Conservation (phyloP, 2,113 vertebrate species). For the Mormoops blainvillei region DNA sequence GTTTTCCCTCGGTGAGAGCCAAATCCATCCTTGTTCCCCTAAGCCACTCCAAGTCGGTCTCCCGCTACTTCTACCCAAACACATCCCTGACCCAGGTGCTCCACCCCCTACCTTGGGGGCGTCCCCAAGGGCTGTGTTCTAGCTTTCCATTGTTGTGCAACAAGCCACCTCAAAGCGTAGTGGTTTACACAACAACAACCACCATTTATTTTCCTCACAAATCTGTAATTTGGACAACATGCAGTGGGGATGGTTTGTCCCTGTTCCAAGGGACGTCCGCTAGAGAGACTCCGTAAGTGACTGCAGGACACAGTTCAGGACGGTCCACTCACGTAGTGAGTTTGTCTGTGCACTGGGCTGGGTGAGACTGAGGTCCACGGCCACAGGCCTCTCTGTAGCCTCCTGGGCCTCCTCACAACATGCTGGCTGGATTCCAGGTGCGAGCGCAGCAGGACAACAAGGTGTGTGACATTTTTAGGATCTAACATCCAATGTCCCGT, state of each 20-base stretch:
- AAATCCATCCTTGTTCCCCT: not conserved
- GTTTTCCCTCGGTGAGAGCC: not conserved
- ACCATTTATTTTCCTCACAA: not conserved
- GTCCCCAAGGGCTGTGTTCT: not conserved
- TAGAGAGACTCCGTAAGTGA: not conserved
- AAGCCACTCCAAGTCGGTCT: not conserved
- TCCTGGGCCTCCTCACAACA: not conserved
- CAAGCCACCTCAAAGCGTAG: not conserved
- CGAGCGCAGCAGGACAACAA: not conserved
- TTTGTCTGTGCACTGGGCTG: too few species aligned
- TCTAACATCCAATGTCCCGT: not conserved
- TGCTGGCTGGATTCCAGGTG: not conserved
- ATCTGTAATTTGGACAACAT: not conserved
- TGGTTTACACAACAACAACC: not conserved
- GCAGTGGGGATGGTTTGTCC: not conserved
- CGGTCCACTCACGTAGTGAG: not conserved
- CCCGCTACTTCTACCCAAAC: not conserved
- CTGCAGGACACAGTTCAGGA: not conserved
- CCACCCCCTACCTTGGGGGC: not conserved
- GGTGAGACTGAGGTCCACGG: not conserved
- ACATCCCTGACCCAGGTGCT: not conserved
- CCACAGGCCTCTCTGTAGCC: not conserved
- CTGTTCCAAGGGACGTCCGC: not conserved
- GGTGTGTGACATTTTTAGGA: accelerated
- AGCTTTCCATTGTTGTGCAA: not conserved